Evolutionary conservation across 2,888 invertebrate species (phyloP).

Genomic region (Operophtera brumata): DNA sequence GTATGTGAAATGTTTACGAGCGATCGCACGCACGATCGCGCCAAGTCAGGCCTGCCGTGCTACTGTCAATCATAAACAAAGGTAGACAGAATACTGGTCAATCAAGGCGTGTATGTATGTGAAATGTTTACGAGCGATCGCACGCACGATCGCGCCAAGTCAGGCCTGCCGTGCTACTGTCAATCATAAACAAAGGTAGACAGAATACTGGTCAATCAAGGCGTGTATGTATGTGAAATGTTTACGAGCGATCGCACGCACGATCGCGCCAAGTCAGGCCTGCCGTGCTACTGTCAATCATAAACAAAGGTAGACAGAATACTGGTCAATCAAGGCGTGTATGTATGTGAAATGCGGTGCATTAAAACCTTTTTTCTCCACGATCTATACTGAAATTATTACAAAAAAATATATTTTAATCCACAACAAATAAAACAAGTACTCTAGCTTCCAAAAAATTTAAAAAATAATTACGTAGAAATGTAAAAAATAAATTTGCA

Average conservation of each 20-base stretch:
- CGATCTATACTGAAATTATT: too few relatives aligned
- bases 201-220: not conserved
- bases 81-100: slow-evolving; percentile 17
- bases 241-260: slow-evolving; percentile 45
- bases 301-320: slow-evolving; percentile 32
- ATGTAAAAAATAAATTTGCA: too few relatives aligned
- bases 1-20: too few relatives aligned
- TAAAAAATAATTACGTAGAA: too few relatives aligned
- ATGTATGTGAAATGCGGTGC: too few relatives aligned
- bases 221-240: too few relatives aligned
- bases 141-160: slow-evolving; percentile 58
- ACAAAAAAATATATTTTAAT: too few relatives aligned
- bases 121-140: slow-evolving; percentile 34
- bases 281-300: slow-evolving; percentile 50
- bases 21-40: slow-evolving; percentile 56
- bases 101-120: too few relatives aligned
- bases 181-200: slow-evolving; percentile 37
- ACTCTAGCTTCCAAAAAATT: too few relatives aligned
- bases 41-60: slow-evolving; percentile 41
- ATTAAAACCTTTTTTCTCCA: too few relatives aligned
- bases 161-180: slow-evolving; percentile 49
- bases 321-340: too few relatives aligned
- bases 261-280: slow-evolving; percentile 53
- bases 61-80: slow-evolving; percentile 50
- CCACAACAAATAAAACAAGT: too few relatives aligned